A percentile compares a stretch with the other conserved stretches of the same genome.
Evolutionary conservation across 2,888 invertebrate genomes (phyloP).

Genomic region (Colostygia pectinataria): DNA sequence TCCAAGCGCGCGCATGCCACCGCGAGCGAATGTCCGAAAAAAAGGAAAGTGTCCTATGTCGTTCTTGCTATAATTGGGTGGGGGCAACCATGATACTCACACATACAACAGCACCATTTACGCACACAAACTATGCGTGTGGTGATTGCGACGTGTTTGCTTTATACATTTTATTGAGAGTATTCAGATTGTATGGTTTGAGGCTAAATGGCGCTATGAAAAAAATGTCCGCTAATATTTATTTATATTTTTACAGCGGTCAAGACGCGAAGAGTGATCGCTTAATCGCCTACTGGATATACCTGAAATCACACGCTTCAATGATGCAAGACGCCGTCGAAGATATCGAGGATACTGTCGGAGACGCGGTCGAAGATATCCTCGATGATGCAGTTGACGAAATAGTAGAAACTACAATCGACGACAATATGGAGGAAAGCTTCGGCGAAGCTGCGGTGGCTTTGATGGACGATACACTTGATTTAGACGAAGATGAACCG

Average conservation of each 20-base stretch:
- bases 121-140: too few relatives aligned
- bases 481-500: slow-evolving; percentile 8
- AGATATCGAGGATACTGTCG: slow-evolving; percentile 36
- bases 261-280: slow-evolving; percentile 60
- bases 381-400: slow-evolving; percentile 12
- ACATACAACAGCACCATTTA: too few relatives aligned
- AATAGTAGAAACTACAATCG: slow-evolving; percentile 1
- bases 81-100: too few relatives aligned
- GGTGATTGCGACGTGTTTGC: too few relatives aligned
- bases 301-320: slow-evolving; percentile 51
- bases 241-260: slow-evolving; percentile 44
- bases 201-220: too few relatives aligned
- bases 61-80: too few relatives aligned
- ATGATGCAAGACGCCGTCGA: slow-evolving; percentile 24
- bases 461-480: slow-evolving; percentile 8
- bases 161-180: too few relatives aligned
- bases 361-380: slow-evolving; percentile 17
- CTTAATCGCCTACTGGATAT: slow-evolving; percentile 64
- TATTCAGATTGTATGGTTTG: too few relatives aligned
- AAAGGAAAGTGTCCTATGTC: too few relatives aligned
- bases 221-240: neutral
- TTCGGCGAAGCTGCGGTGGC: slow-evolving; percentile 2
- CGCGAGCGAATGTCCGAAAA: too few relatives aligned
- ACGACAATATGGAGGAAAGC: slow-evolving; percentile 8
- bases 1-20: too few relatives aligned